These are phyloP conservation scores for Telmatochromis brichardi DNA, from an alignment of 2,113 vertebrate species.

Conservation along the genomic window DNA sequence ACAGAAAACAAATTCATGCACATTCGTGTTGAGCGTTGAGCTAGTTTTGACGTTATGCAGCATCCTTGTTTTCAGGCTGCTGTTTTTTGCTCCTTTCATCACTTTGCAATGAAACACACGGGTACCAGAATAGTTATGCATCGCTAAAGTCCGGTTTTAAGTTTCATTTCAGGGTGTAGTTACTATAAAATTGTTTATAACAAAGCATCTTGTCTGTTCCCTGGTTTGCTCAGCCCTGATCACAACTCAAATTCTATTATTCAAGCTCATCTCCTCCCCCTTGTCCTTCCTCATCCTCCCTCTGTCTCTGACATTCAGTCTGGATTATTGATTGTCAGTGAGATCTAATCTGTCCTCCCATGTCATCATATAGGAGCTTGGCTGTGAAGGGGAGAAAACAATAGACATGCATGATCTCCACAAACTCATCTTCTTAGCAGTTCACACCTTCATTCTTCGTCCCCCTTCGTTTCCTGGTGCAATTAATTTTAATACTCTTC, in stretches of 20 bases:
- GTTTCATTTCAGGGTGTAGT: background rate
- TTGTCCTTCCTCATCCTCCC: background rate
- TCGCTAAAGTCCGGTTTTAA: background rate
- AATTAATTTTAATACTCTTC: constrained; percentile 3
- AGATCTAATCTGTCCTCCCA: constrained; percentile 47
- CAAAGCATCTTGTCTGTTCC: background rate
- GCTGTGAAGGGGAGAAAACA: background rate
- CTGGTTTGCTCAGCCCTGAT: background rate
- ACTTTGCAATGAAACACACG: background rate
- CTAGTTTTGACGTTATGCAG: background rate
- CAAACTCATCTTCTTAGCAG: background rate
- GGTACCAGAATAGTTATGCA: background rate
- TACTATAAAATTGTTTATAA: background rate
- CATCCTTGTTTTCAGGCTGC: background rate
- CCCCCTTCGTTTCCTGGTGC: background rate
- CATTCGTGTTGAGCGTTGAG: background rate
- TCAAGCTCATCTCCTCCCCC: background rate
- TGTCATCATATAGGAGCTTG: constrained; percentile 11
- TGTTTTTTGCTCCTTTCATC: background rate
- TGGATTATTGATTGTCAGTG: constrained; percentile 39
- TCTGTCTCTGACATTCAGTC: constrained; percentile 16
- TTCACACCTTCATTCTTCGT: background rate
- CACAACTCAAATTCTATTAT: background rate
- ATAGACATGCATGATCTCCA: background rate
- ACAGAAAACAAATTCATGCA: background rate